These are phyloP conservation scores for Pammene fasciana DNA, from an alignment of 2,888 invertebrate genomes.

Conservation along the genomic window DNA sequence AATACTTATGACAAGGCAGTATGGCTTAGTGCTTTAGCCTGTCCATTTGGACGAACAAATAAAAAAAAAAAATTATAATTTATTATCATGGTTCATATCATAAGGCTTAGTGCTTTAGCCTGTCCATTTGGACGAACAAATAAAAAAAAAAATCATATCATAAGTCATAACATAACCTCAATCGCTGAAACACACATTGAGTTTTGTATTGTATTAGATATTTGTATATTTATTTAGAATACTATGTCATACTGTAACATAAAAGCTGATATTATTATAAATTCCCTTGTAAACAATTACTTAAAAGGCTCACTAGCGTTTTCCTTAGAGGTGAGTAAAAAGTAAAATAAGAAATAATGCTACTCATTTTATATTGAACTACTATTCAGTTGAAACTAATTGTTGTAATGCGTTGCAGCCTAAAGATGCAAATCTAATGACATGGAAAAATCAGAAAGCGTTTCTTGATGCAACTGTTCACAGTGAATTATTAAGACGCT, in stretches of 20 bases:
- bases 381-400: not conserved
- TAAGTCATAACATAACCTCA: constrained; percentile 3
- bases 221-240: not conserved
- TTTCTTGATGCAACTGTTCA: constrained; percentile 84
- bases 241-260: constrained; percentile 13
- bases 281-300: constrained; percentile 51
- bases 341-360: not conserved
- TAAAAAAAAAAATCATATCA: too few relatives aligned
- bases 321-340: constrained; percentile 51
- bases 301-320: constrained; percentile 53
- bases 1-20: too few relatives aligned
- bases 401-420: constrained; percentile 54
- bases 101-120: too few relatives aligned
- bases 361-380: not conserved
- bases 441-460: constrained; percentile 82
- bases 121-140: too few relatives aligned
- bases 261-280: constrained; percentile 1
- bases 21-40: too few relatives aligned
- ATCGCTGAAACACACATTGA: not conserved
- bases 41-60: too few relatives aligned
- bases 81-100: not conserved
- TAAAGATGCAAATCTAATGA: constrained; percentile 57
- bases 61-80: too few relatives aligned
- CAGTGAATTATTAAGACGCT: constrained; percentile 77
- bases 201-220: not conserved